Conservation (phyloP, 2,888 invertebrate genomes). For the Leptopilina myrica region DNA sequence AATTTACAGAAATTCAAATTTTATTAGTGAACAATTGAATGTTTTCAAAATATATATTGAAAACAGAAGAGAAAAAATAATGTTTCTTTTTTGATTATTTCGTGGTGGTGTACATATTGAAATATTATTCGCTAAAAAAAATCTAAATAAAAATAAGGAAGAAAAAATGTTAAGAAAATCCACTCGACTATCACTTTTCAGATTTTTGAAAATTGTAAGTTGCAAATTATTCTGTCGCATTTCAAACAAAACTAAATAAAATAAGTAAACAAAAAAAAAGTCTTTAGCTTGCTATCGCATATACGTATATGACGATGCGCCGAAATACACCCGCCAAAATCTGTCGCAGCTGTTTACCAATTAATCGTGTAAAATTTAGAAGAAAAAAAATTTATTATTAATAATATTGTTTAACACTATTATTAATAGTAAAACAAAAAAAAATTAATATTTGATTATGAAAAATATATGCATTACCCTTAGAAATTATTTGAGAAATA, state of each 20-base stretch:
- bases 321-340: conserved; percentile 55
- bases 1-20: conserved; percentile 2
- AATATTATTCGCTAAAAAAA: conserved; percentile 2
- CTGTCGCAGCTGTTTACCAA: conserved; percentile 24
- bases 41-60: not conserved
- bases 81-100: not conserved
- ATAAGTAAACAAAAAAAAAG: conserved; percentile 14
- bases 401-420: not conserved
- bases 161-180: conserved; percentile 1
- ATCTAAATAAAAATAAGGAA: conserved; percentile 1
- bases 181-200: conserved; percentile 35
- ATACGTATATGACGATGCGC: conserved; percentile 44
- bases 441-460: not conserved
- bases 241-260: not conserved
- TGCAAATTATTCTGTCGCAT: conserved; percentile 15
- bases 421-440: not conserved
- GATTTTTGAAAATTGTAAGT: conserved; percentile 13
- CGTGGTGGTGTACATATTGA: conserved; percentile 14
- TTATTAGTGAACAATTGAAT: conserved; percentile 5
- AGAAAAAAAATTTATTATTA: not conserved
- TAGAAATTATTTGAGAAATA: not conserved
- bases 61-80: not conserved
- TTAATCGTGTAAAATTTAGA: conserved; percentile 14
- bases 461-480: conserved; percentile 8
- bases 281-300: conserved; percentile 36